Evolutionary conservation across 2,888 invertebrate genomes (phyloP).

Genomic region (Temnothorax unifasciatus): DNA sequence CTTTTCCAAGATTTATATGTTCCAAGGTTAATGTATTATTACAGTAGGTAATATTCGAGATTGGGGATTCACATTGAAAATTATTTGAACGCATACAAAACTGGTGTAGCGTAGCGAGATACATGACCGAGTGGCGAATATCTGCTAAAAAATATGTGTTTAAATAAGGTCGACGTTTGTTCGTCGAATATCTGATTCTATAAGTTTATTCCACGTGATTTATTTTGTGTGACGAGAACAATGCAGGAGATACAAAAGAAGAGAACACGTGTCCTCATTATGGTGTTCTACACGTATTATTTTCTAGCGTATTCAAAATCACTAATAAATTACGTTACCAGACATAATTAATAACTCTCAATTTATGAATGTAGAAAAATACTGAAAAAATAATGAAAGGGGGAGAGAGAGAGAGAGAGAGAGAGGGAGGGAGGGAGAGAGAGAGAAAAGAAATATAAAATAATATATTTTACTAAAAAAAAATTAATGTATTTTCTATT

Average conservation of each 20-base stretch:
- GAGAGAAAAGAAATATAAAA: neutral
- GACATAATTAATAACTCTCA: neutral
- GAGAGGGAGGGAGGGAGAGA: neutral
- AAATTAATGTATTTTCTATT: neutral
- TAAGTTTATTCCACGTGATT: constrained; percentile 12
- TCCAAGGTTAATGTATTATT: neutral
- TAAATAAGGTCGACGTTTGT: neutral
- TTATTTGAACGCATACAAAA: neutral
- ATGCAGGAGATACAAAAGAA: neutral
- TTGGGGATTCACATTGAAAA: neutral
- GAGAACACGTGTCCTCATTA: neutral
- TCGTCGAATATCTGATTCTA: constrained; percentile 4
- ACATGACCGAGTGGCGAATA: neutral
- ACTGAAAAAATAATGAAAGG: neutral
- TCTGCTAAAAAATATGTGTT: neutral
- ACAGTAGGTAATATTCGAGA: neutral
- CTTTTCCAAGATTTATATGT: neutral
- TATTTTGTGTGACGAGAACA: constrained; percentile 18
- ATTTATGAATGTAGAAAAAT: neutral
- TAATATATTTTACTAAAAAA: neutral
- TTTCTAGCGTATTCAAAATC: neutral
- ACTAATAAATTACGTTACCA: constrained; percentile 2
- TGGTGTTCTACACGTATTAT: neutral
- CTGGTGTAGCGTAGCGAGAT: neutral
- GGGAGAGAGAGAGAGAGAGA: neutral